Percentiles rank a stretch among this genome's conserved stretches.
Conservation (phyloP, 2,888 invertebrate species). For the Nymphalis c-album region DNA sequence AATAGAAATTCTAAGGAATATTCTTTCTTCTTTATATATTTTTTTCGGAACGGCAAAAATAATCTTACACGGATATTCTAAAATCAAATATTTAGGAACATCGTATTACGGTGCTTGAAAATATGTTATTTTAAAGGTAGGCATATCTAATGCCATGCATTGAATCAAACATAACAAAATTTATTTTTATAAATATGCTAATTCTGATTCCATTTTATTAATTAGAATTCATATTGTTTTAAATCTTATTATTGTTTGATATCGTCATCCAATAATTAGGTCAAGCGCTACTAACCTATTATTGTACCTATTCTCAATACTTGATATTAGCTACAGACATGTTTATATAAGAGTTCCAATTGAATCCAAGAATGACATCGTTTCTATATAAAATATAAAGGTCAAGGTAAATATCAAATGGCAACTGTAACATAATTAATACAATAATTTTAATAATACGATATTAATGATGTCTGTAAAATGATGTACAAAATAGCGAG, state of each 20-base stretch:
- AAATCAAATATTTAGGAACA: no score
- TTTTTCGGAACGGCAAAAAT: no score
- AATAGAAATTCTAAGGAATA: no score
- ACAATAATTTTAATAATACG: constrained; percentile 6
- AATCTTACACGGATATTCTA: no score
- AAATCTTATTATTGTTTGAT: not conserved
- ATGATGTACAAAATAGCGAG: not conserved
- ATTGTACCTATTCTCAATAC: constrained; percentile 16
- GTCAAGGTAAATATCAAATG: constrained; percentile 24
- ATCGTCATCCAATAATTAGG: constrained; percentile 24
- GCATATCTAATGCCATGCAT: no score
- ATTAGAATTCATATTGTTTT: not conserved
- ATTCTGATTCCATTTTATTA: not conserved
- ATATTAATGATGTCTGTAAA: constrained; percentile 1
- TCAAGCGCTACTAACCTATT: constrained; percentile 13
- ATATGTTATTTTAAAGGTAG: no score
- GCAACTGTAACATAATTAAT: constrained; percentile 8
- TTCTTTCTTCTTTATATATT: no score
- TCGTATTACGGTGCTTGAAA: no score
- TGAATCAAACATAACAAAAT: not conserved
- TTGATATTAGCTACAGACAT: constrained; percentile 17
- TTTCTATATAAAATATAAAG: constrained; percentile 26
- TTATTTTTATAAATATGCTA: not conserved
- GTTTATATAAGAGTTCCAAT: constrained; percentile 23
- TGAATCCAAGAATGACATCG: constrained; percentile 25